Base-by-base conservation (phyloP, 2,113 vertebrate species). In the Odobenus rosmarus region DNA sequence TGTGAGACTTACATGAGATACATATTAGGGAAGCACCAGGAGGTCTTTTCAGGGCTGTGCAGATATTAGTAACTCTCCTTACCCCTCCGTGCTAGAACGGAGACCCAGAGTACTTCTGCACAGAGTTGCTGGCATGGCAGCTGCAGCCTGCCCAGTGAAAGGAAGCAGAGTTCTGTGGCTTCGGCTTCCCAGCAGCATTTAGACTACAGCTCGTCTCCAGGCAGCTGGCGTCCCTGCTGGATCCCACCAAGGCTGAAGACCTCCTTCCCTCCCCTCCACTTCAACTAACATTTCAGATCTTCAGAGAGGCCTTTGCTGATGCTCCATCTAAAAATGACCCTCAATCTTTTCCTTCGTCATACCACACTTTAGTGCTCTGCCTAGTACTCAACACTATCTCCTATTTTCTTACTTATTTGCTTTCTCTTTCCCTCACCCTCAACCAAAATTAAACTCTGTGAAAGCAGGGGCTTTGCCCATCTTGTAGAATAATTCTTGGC, bases 401-500 rank as follows among this genome's bases (percentile, higher is more conserved):
- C 79, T 80, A 88, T 79, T 80, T 42, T n/a, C 46, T 21, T 82
- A 11, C 33, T 31, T 49, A 13, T 71, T 95, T 89, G 36, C n/a
- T 90, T 90, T 72, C 46, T 92, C 12, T 81, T 88, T 82, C 72
- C 55, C 4, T 55, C 61, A 81, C 51, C 46, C 5, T 55, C 61
- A 81, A 81, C 5, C 23, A 93, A 95, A 92, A 81, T 36, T n/a
- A 64, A 97, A 55, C 28, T 51, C 21, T 28, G 23, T 26, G 39
- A 85, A 64, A 92, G 24, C 64, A 62, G 62, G 59, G 31, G 36
- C 79, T 84, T 92, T 74, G 46, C 33, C 64, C 28, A 74, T 53
- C 67, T 86, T 82, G 80, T 55, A 74, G 74, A 93, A 90, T 72
- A 90, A 49, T 76, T 90, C 39, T 88, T 90, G 93, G 72, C 67